Base-by-base conservation (phyloP, 2,797 vertebrate species). In the Smutsia gigantea region DNA sequence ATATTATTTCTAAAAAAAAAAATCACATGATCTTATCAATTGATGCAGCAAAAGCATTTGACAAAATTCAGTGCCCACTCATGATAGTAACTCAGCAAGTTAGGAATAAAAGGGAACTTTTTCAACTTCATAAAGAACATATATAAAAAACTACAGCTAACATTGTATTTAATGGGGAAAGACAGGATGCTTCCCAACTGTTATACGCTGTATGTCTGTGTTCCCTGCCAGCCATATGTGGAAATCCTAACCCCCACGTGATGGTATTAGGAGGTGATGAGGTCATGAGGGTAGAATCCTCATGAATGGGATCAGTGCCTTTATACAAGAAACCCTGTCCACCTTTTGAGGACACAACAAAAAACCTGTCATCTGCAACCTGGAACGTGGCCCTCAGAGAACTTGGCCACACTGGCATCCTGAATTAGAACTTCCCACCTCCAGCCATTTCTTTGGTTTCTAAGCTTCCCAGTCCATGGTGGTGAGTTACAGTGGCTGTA, bases 381-480 rank as follows among this genome's bases (percentile, higher is more conserved):
- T 19, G 42, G 42, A 74, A 31, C 10, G 4, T 11, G 29, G 17
- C 29, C 9, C 9, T 46, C 42, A 10, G 29, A n/a, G 71, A 51
- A 74, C 29, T 29, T 74, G 17, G 2, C 29, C 1, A 4, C 4
- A 46, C 46, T 74, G 71, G 29, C 27, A 27, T 39, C 8, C 66
- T 69, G 4, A 11, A 31, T 42, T 74, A 15, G 0, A 42, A 74
- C 71, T 19, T 31, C 25, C 15, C 49, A 42, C 42, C 71, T 31
- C 27, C 71, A 49, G 42, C 17, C 29, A 15, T 68, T 68, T 68
- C 64, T 37, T 2, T 37, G 5, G 66, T 3, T 39, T 37, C 11
- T 21, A 12, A 69, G 34, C 34, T 2, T 0, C 10, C 34, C 34
- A 1, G 34, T 25, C 11, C 25, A 0, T 7, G 37, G 34, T 39